phyloP scores from a whole-genome alignment of 2,113 vertebrate genomes.

The Brienomyrus longianalis region DNA sequence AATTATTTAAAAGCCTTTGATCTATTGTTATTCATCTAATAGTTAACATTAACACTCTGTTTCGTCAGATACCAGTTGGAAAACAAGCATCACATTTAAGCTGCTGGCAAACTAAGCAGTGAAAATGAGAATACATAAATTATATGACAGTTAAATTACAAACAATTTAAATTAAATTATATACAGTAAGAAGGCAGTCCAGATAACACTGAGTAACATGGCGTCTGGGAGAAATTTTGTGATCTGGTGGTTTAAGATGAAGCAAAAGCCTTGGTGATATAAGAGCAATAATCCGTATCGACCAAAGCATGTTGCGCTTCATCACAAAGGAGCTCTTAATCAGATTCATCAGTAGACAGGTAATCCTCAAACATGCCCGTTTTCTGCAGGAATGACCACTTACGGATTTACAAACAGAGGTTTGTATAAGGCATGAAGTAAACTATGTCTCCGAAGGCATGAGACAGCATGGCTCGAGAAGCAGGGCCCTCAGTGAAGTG shows the following conservation, averaged over 20 bases:
- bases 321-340: not conserved
- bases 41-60: not conserved
- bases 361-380: constrained; percentile 20
- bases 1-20: not conserved
- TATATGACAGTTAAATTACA: not conserved
- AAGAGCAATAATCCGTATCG: not conserved
- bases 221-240: not conserved
- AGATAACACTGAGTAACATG: not conserved
- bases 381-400: not conserved
- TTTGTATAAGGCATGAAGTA: not conserved
- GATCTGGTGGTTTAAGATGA: not conserved
- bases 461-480: not conserved
- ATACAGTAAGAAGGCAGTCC: not conserved
- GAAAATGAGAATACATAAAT: not conserved
- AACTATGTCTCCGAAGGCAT: not conserved
- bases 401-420: constrained; percentile 2
- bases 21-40: not conserved
- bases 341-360: constrained; percentile 22
- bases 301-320: not conserved
- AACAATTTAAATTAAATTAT: not conserved
- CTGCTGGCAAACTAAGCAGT: not conserved
- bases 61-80: not conserved
- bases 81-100: not conserved
- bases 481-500: constrained; percentile 36
- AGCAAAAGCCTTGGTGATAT: not conserved